A percentile compares a stretch with the other conserved stretches of the same genome.
Conservation (phyloP, 2,888 invertebrate genomes). For the Leuctra nigra region DNA sequence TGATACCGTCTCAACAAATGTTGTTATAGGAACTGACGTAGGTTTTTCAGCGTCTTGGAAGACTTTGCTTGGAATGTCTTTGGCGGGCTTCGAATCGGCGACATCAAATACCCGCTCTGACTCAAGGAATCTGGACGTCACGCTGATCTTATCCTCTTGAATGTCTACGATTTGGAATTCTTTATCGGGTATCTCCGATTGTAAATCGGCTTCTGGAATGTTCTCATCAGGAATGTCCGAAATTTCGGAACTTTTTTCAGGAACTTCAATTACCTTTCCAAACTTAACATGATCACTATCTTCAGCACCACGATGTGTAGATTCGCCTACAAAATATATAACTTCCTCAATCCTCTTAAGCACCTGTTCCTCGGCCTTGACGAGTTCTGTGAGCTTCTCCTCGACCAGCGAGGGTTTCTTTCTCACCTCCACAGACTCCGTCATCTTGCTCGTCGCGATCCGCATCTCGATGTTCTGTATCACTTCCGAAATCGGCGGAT, state of each 20-base stretch:
- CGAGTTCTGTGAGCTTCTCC: slow-evolving; percentile 26
- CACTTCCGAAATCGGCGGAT: slow-evolving; percentile 36
- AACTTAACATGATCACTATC: slow-evolving; percentile 12
- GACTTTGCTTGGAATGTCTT: too few relatives aligned
- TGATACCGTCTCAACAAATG: too few relatives aligned
- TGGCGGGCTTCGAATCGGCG: too few relatives aligned
- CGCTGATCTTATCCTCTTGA: neutral
- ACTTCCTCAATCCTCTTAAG: slow-evolving; percentile 27
- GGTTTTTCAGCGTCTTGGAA: too few relatives aligned
- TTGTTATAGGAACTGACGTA: too few relatives aligned
- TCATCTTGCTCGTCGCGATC: slow-evolving; percentile 31
- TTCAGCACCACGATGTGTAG: neutral
- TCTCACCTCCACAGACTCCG: slow-evolving; percentile 18
- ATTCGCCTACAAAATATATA: slow-evolving; percentile 27
- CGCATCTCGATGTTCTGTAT: slow-evolving; percentile 37
- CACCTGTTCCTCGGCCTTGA: slow-evolving; percentile 26
- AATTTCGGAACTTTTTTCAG: neutral
- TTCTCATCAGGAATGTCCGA: neutral
- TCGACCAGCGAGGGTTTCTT: slow-evolving; percentile 28
- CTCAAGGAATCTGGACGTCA: neutral
- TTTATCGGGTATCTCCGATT: neutral
- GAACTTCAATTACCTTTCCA: neutral
- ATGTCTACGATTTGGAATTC: slow-evolving; percentile 6
- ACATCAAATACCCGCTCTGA: neutral
- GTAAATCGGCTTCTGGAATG: neutral